Conservation (phyloP, 2,113 vertebrate genomes). For the Tympanuchus pallidicinctus region DNA sequence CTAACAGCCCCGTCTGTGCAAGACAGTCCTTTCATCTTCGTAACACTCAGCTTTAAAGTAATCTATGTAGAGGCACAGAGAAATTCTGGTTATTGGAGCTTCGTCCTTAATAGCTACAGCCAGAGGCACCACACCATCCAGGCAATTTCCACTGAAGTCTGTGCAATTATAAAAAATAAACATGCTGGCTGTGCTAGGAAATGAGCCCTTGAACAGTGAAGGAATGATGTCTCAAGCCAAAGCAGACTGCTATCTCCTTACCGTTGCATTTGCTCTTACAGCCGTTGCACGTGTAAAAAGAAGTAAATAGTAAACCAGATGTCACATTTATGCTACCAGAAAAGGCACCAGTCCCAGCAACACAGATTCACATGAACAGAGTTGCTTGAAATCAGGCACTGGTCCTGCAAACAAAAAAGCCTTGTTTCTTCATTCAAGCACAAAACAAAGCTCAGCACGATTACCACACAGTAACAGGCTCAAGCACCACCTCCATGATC, state of each 20-base stretch:
- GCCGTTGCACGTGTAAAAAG: neutral
- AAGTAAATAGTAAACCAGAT: rapidly evolving
- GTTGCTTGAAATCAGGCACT: neutral
- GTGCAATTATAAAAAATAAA: neutral
- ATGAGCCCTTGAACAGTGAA: neutral
- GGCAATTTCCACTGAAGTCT: neutral
- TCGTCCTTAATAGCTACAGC: neutral
- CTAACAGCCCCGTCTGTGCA: neutral
- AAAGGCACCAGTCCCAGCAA: neutral
- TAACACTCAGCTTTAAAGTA: neutral
- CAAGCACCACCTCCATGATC: rapidly evolving
- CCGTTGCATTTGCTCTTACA: neutral
- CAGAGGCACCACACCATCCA: neutral
- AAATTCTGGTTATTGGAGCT: neutral
- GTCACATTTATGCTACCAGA: rapidly evolving
- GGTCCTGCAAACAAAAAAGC: neutral
- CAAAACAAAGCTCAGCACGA: neutral
- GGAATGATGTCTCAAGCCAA: neutral
- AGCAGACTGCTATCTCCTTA: neutral
- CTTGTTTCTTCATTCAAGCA: neutral
- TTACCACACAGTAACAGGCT: rapidly evolving
- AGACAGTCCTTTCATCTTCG: neutral
- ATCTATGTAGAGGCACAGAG: neutral
- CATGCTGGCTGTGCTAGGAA: neutral
- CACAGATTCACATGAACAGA: rapidly evolving